Percentiles rank a stretch among this genome's conserved stretches.
Conservation (phyloP, 2,113 vertebrate species). For the Fregetta grallaria region DNA sequence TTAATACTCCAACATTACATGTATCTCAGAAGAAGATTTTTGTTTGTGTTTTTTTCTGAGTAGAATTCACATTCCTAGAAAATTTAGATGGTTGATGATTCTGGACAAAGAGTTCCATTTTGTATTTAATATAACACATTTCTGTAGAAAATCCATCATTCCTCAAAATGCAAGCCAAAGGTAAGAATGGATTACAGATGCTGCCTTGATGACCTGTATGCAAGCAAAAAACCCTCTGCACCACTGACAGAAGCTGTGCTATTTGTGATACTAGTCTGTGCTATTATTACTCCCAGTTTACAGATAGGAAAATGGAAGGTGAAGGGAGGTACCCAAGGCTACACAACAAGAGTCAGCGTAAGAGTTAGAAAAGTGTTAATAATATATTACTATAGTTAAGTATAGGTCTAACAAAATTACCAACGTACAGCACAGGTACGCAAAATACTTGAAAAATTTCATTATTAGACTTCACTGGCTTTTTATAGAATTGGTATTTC, state of each 20-base stretch:
- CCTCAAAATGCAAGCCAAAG: neutral
- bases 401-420: neutral
- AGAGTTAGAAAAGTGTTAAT: neutral
- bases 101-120: neutral
- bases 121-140: neutral
- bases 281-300: neutral
- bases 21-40: neutral
- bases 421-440: neutral
- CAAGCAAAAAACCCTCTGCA: neutral
- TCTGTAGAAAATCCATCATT: neutral
- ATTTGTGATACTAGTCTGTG: neutral
- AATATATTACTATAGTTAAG: neutral
- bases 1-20: neutral
- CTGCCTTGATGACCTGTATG: neutral
- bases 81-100: neutral
- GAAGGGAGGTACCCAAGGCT: neutral
- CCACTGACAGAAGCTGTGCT: neutral
- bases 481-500: neutral
- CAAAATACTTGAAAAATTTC: neutral
- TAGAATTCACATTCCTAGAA: neutral
- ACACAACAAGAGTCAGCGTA: neutral
- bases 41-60: neutral
- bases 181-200: neutral
- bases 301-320: neutral
- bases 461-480: neutral